phyloP scores from a whole-genome alignment of 2,797 vertebrate species.

The Gorsachius magnificus region DNA sequence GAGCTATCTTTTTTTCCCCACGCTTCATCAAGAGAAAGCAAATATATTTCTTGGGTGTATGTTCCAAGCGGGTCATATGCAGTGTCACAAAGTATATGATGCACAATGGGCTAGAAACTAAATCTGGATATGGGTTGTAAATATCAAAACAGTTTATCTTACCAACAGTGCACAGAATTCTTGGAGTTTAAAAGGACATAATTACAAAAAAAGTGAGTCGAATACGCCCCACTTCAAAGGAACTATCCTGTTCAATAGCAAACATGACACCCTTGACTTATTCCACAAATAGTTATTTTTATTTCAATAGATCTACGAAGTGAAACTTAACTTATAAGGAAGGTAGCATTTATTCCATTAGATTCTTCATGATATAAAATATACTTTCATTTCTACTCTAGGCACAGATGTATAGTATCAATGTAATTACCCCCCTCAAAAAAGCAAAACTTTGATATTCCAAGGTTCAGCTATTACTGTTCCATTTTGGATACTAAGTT shows the following conservation, averaged over 20 bases:
- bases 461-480: neutral
- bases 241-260: neutral
- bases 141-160: neutral
- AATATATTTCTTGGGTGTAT: neutral
- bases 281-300: neutral
- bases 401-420: neutral
- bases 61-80: neutral
- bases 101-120: neutral
- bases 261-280: neutral
- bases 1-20: neutral
- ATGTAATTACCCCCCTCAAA: neutral
- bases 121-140: neutral
- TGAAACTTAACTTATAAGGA: neutral
- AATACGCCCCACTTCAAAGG: neutral
- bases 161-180: neutral
- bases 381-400: neutral
- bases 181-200: neutral
- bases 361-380: neutral
- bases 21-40: neutral
- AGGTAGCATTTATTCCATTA: neutral
- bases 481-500: neutral
- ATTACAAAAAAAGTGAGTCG: rapidly evolving
- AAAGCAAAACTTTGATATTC: neutral
- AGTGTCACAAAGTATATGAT: neutral
- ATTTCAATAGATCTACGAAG: neutral